Conservation (phyloP, 2,888 invertebrate species). For the Yponomeuta plumbellus region DNA sequence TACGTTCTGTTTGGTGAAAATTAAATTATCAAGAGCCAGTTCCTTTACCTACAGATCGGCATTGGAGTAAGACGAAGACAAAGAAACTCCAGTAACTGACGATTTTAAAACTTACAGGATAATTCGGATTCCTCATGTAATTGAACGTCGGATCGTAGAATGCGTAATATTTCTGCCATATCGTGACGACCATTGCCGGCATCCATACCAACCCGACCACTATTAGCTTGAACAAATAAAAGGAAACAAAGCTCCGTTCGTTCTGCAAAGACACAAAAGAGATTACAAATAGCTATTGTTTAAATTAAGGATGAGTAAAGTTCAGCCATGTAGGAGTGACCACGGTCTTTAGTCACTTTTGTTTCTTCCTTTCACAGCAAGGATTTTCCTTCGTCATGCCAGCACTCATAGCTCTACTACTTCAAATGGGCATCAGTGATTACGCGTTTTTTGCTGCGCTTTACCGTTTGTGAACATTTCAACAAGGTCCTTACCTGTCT, state of each 20-base stretch:
- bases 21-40: no score
- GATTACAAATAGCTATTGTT: neutral
- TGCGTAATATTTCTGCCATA: constrained; percentile 94
- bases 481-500: constrained; percentile 80
- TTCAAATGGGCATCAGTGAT: no score
- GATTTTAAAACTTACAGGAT: constrained; percentile 78
- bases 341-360: no score
- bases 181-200: constrained; percentile 88
- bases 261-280: constrained; percentile 77
- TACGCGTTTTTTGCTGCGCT: neutral
- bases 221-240: constrained; percentile 93
- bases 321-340: neutral
- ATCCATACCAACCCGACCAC: constrained; percentile 92
- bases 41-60: no score
- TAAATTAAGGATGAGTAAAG: neutral
- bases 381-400: no score
- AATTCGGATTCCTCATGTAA: constrained; percentile 89
- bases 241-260: constrained; percentile 88
- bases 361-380: no score
- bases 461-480: neutral
- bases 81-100: no score
- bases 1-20: no score
- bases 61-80: no score
- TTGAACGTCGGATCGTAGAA: constrained; percentile 94
- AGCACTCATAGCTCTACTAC: no score